Base-by-base conservation (phyloP, 2,888 invertebrate genomes). In the Synergus itoensis region DNA sequence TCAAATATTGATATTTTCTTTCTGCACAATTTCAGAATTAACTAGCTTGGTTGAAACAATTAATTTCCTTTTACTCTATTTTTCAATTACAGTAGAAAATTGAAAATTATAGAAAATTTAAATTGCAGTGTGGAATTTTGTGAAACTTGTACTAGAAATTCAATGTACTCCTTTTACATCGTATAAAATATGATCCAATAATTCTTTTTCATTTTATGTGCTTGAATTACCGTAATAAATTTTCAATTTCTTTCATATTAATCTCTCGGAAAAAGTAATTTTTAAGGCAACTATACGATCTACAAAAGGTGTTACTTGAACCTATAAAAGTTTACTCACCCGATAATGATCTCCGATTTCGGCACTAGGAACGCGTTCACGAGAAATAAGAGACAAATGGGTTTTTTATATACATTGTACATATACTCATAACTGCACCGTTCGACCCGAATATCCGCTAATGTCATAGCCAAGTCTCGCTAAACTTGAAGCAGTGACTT, bases 291-390 rank as follows among this genome's bases (percentile, higher is more conserved):
- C 8, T n/a, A 53, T 8, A 53, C 16, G 8, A 53, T 7, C 53
- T 53, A n/a, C 53, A n/a, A n/a, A 8, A n/a, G 53, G n/a, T n/a
- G 53, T 53, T 53, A n/a, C 53, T 48, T 48, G n/a, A 48, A 14
- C 48, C 36, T 73, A 73, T 73, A 73, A 73, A 73, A 73, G 73
- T 73, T 73, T 73, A 40, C 73, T 73, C 48, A 57, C 53, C 36
- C 73, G 69, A 53, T 53, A 73, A 73, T 16, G 73, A 73, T 57
- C 73, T 73, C n/a, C 73, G 48, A 36, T 53, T 57, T 40, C 18
- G 73, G 53, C 73, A 73, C 57, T 40, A 73, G 12, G 40, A 73
- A 57, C 73, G 36, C 18, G 36, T 57, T 73, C n/a, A 12, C 36
- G 40, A 53, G n/a, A 53, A 48, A 73, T 57, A 73, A 73, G 48